These are phyloP conservation scores for Pseudococcus longispinus DNA, from an alignment of 2,888 invertebrate species.

Conservation along the genomic window DNA sequence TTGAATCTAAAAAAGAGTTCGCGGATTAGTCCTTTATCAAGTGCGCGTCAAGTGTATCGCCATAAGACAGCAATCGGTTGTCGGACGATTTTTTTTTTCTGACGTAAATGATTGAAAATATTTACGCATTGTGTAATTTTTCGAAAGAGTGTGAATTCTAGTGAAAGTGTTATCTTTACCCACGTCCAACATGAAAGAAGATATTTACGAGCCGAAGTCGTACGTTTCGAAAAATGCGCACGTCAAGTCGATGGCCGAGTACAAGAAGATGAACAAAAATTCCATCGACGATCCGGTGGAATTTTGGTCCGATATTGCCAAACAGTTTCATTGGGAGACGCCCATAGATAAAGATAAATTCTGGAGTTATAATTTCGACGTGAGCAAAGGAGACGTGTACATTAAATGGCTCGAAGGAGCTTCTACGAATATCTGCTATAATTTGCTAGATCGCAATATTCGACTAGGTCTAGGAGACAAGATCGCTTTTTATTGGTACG, in stretches of 20 bases:
- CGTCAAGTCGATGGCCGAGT: constrained; percentile 76
- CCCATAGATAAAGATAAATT: constrained; percentile 77
- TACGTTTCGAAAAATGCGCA: constrained; percentile 69
- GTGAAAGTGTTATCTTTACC: background rate
- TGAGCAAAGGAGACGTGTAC: constrained; percentile 84
- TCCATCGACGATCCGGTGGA: constrained; percentile 87
- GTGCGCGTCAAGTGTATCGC: constrained; percentile 21
- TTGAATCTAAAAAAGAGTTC: constrained; percentile 26
- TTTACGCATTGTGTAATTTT: constrained; percentile 4
- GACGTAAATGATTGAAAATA: constrained; percentile 16
- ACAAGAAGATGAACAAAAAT: constrained; percentile 81
- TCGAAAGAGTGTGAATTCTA: background rate
- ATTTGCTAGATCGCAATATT: constrained; percentile 90
- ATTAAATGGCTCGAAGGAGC: constrained; percentile 96
- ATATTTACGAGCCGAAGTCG: constrained; percentile 69
- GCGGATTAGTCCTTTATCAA: constrained; percentile 44
- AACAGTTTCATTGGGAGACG: constrained; percentile 92
- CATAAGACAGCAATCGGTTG: background rate
- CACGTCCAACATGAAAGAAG: constrained; percentile 58
- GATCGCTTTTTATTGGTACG: constrained; percentile 95
- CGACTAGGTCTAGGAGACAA: constrained; percentile 87
- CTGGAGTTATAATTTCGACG: constrained; percentile 89
- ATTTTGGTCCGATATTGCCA: constrained; percentile 94
- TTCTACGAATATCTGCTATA: constrained; percentile 94
- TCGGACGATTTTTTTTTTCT: background rate